Base-by-base conservation (phyloP, 2,797 vertebrate species). In the Toxotes lorentzi region DNA sequence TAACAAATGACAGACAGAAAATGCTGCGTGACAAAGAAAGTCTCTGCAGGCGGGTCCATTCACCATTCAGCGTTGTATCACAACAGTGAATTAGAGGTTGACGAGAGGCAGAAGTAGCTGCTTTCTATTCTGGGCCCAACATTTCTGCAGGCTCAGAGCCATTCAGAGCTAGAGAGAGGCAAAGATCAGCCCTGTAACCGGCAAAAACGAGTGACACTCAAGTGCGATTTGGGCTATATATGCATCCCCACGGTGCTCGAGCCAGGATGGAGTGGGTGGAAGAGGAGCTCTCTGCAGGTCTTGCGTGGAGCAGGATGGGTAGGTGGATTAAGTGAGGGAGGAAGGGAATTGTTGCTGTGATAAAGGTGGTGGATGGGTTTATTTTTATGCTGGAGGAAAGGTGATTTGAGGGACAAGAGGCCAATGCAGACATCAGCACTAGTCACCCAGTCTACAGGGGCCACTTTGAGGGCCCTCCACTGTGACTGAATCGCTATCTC, bases 231-330 rank as follows among this genome's bases (percentile, higher is more conserved):
- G 70, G 78, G 85, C 85, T 88, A 81, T 82, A 79, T 81, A 73
- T 84, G 87, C 74, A 72, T 86, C 70, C 59, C 80, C 45, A 12
- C 30, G 62, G 74, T 72, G 76, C 76, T 79, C 12, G 10, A 79
- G 79, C 60, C 40, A 59, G 47, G 60, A 48, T 72, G 57, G 89
- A 92, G 93, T 91, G 87, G 86, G 86, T 51, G 89, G 79, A 87
- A 71, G 83, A 81, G 78, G 70, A 86, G 92, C 84, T 86, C 86
- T 90, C 67, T 70, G 86, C 48, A 7, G 79, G 79, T 64, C 61
- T 75, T 70, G 79, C 54, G 59, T 72, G 84, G 85, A 69, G 75
- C 62, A 56, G 79, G 63, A 58, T 50, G 63, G 76, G 85, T 85
- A 74, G 84, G 83, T 73, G 85, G 85, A 62, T 73, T 63, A 56